These are phyloP conservation scores for Hydrozoanthus gracilis DNA, from an alignment of 92 coral and sea anemone genomes.

Conservation along the genomic window DNA sequence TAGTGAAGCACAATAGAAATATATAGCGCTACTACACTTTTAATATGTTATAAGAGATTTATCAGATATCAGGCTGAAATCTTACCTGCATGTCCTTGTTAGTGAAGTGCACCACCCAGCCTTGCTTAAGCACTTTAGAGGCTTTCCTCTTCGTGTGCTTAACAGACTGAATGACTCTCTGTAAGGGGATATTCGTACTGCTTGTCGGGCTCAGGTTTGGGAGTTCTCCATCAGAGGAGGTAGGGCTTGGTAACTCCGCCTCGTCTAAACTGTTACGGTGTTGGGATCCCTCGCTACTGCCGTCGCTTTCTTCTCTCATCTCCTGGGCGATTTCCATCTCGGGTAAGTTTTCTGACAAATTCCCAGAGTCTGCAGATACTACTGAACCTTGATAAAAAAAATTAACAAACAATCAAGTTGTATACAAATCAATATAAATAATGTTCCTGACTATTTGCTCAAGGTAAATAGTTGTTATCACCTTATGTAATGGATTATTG, in stretches of 20 bases:
- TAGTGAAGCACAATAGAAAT: constrained; percentile 69
- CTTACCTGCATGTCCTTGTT: constrained; percentile 93
- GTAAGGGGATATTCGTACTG: constrained; percentile 92
- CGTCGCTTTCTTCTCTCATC: constrained; percentile 67
- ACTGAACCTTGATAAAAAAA: constrained; percentile 60
- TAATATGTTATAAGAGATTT: too few relatives aligned
- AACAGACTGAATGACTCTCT: constrained; percentile 95
- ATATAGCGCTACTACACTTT: too few relatives aligned
- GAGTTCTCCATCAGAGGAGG: constrained; percentile 75
- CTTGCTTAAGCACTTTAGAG: constrained; percentile 96
- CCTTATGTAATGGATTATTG: too few relatives aligned
- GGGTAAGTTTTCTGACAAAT: constrained; percentile 78
- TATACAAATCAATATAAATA: too few relatives aligned
- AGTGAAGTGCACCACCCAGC: constrained; percentile 99
- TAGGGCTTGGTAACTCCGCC: constrained; percentile 73
- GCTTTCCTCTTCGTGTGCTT: constrained; percentile 98
- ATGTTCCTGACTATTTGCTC: too few relatives aligned
- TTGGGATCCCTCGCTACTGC: constrained; percentile 65
- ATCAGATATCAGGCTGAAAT: too few relatives aligned
- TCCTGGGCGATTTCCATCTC: constrained; percentile 86
- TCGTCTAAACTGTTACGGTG: constrained; percentile 81
- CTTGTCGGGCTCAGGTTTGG: constrained; percentile 82
- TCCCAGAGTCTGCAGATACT: constrained; percentile 74
- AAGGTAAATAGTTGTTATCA: too few relatives aligned
- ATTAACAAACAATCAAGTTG: too few relatives aligned